These are phyloP conservation scores for Mus spicilegus DNA, from an alignment of 2,113 vertebrate genomes.

Conservation along the genomic window DNA sequence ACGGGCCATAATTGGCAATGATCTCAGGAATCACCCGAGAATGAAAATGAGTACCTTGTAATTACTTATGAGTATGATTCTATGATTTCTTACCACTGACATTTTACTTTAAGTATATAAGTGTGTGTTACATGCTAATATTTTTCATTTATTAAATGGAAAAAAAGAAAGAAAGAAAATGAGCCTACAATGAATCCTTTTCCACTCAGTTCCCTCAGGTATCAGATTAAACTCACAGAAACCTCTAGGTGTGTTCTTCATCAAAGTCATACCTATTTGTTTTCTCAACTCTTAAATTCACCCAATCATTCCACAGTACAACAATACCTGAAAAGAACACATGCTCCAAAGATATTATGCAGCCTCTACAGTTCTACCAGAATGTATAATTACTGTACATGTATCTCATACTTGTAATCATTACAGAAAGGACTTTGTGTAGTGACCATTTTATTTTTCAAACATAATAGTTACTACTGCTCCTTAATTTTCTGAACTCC, in stretches of 20 bases:
- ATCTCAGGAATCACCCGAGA: neutral
- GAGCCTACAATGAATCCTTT: neutral
- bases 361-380: neutral
- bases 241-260: neutral
- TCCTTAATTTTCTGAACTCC: neutral
- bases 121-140: neutral
- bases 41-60: slow-evolving; percentile 26
- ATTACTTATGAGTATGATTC: slow-evolving; percentile 30
- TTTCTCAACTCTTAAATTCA: neutral
- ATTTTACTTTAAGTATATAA: slow-evolving; percentile 26
- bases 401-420: neutral
- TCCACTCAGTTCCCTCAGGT: neutral
- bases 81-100: slow-evolving; percentile 7
- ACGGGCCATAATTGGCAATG: neutral
- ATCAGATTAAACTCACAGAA: slow-evolving; percentile 22
- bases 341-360: neutral
- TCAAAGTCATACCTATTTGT: neutral
- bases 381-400: neutral
- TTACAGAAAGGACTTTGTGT: neutral
- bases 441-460: neutral
- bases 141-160: neutral
- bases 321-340: neutral
- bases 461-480: neutral
- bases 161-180: neutral
- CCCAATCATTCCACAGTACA: neutral